Base-by-base conservation (phyloP, 2,797 vertebrate genomes). In the Argentina silus region DNA sequence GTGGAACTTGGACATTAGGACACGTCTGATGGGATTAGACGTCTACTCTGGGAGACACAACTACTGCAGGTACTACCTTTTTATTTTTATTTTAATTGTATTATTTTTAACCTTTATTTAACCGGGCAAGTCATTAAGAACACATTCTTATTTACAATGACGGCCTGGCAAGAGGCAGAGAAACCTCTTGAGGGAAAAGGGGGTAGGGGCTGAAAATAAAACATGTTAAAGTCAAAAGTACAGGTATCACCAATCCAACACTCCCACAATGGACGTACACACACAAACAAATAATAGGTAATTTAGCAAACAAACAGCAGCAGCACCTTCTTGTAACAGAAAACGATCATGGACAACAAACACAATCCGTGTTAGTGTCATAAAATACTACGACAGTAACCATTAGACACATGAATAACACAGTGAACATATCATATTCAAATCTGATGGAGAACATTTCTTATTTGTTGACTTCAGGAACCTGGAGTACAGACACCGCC, bases 1-100 rank as follows among this genome's bases (percentile, higher is more conserved):
- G 9, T 93, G 92, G 92, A 87, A 90, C 27, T 0, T 2, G 0
- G 17, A 79, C 6, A 81, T 63, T 75, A 76, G 87, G 51, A 3
- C 0, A 11, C 23, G 3, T 1, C 64, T 66, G 59, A 48, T 90
- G 84, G 44, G 67, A 0, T 64, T 19, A 8, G 87, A 90, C 7
- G 19, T 86, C 53, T 17, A 79, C 0, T 56, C 81, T 42, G 79
- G 90, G 50, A 83, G 72, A 11, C 92, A 94, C 88, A 93, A 93
- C 83, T 86, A 87, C 87, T 94, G 93, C 91, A 92, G 93, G 93
- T 91, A n/a, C 3, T 91, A n/a, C 3, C n/a, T 12, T 6, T 27
- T 2, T n/a, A 17, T 21, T 44, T 10, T 6, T 8, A 50, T 10
- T 23, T 11, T 36, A 10, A 17, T 1, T 48, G 12, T 57, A 7